These are phyloP conservation scores for Trissolcus basalis DNA, from an alignment of 1,140 invertebrate genomes.

Conservation along the genomic window DNA sequence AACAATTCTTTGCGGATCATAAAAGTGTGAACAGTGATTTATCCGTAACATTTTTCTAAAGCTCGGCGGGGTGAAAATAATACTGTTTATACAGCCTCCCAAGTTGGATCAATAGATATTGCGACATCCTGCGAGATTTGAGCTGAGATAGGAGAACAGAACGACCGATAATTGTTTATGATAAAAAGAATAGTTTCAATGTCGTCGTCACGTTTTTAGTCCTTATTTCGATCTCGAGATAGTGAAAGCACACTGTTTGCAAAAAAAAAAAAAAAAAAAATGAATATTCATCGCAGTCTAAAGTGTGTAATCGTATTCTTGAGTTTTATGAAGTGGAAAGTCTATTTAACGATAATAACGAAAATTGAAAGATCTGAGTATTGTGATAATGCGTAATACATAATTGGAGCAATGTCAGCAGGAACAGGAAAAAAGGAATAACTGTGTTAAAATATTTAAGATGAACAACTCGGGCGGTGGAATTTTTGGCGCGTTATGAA, in stretches of 20 bases:
- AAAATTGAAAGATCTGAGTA: too few species aligned
- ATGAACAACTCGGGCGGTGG: not conserved
- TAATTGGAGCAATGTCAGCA: too few species aligned
- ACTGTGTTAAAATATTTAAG: constrained; percentile 11
- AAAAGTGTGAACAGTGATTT: too few species aligned
- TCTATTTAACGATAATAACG: too few species aligned
- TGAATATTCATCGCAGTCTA: constrained; percentile 26
- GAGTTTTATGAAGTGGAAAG: not conserved
- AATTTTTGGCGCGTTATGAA: constrained; percentile 6
- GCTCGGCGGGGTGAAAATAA: constrained; percentile 7
- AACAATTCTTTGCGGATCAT: too few species aligned
- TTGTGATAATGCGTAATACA: too few species aligned
- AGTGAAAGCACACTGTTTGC: constrained; percentile 10
- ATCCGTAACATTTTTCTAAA: not conserved
- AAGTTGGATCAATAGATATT: constrained; percentile 22
- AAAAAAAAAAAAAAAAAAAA: too few species aligned
- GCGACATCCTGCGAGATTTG: constrained; percentile 16
- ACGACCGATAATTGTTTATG: constrained; percentile 29
- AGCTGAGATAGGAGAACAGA: constrained; percentile 8
- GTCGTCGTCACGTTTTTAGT: constrained; percentile 23
- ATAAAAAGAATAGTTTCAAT: constrained; percentile 36
- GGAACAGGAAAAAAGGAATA: too few species aligned
- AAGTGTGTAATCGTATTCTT: constrained; percentile 1
- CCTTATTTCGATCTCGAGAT: constrained; percentile 30
- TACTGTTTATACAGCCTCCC: constrained; percentile 3